These are phyloP conservation scores for Alligator mississippiensis DNA, from an alignment of 2,113 vertebrate genomes.

Conservation along the genomic window DNA sequence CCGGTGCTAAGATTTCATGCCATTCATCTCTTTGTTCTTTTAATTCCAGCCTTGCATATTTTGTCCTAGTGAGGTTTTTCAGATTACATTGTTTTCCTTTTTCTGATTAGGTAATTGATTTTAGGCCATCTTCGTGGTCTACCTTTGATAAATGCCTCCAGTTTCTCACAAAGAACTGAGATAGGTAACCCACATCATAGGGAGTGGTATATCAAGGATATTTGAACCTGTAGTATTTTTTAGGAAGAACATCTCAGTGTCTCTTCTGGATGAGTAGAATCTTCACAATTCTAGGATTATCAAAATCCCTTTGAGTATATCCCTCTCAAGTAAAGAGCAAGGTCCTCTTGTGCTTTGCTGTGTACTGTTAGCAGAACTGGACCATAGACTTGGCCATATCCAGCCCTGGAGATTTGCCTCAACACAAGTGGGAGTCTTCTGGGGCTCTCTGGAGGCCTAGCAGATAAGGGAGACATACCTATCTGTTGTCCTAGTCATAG, in stretches of 20 bases:
- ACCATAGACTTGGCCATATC: background rate
- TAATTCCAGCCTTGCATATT: background rate
- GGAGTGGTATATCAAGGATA: slow-evolving; percentile 23
- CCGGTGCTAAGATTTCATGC: background rate
- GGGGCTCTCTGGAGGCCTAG: background rate
- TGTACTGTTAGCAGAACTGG: background rate
- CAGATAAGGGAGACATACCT: background rate
- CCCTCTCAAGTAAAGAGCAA: slow-evolving; percentile 59
- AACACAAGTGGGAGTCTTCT: slow-evolving; percentile 19
- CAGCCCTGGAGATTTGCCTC: slow-evolving; percentile 49
- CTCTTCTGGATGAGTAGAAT: slow-evolving; percentile 48
- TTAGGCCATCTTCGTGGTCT: background rate
- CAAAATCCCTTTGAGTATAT: slow-evolving; percentile 51
- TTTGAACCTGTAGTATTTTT: background rate
- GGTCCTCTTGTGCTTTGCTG: slow-evolving; percentile 45
- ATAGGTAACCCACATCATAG: background rate
- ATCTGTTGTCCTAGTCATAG: background rate
- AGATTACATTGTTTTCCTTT: background rate
- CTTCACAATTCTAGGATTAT: slow-evolving; percentile 34
- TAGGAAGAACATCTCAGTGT: slow-evolving; percentile 41
- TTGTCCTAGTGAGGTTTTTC: background rate
- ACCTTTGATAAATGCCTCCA: background rate
- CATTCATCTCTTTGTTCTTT: background rate
- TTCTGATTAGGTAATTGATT: background rate
- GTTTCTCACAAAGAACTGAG: background rate